Evolutionary conservation across 2,888 invertebrate species (phyloP), one percentile per base, ranked within the genome.

Genomic region (Campopleginae sp.): DNA sequence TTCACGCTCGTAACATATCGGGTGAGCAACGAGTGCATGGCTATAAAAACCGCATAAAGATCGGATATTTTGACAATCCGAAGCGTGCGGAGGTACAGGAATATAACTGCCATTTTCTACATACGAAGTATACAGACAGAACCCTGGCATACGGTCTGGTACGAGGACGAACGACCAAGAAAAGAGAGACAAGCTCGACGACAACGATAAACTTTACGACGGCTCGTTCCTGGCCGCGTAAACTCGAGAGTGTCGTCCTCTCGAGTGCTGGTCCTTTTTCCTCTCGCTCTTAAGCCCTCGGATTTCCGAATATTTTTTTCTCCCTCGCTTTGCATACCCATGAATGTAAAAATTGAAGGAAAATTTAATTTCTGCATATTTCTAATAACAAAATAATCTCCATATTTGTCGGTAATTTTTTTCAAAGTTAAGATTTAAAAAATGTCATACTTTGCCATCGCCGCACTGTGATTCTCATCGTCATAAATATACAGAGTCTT

Each of bases 1-100:
- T 90, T 90, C 90, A 89, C 88, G 91, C 90, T 90, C 91, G 90
- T 90, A 88, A 89, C 85, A 86, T 88, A 86, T 83, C 86, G 86
- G 78, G 88, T 88, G 86, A 88, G 86, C 80, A 87, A 86, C 89
- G 88, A 90, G 88, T 85, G 88, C 88, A 87, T 85, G 88, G 86
- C 90, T 89, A 90, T 92, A 92, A 93, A 93, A 92, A 85, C 89
- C 89, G 88, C 92, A 91, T 93, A 92, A 93, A 93, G 92, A 93
- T 93, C 90, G 91, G 92, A 91, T 93, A 93, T 93, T 93, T 93
- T 92, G 93, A 93, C 93, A 92, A 92, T 92, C 91, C 90, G 72
- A 86, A 74, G 76, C 80, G 77, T 65, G 74, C 76, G 82, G 82
- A 82, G 85, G 82, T 76, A 72, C 71, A 74, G 27, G 66, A 82